Evolutionary conservation across 2,797 vertebrate species (phyloP).

Genomic region (Pogoniulus pusillus): DNA sequence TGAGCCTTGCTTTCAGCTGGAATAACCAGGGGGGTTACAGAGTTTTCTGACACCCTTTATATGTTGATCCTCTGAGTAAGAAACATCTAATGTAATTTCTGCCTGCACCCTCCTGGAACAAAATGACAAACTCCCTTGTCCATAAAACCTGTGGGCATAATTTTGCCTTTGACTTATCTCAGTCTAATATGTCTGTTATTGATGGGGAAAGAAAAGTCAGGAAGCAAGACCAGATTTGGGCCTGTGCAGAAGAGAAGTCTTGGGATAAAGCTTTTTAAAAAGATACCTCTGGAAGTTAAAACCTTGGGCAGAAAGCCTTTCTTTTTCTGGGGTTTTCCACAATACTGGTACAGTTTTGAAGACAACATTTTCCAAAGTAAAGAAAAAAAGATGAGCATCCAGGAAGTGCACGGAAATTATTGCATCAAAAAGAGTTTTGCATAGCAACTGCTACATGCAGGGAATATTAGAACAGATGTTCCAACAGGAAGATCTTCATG

Average conservation of each 20-base stretch:
- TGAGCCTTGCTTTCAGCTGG: not conserved
- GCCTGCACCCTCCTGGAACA: not conserved
- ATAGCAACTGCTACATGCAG: constrained; percentile 1
- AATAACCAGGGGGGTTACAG: not conserved
- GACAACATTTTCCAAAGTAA: not conserved
- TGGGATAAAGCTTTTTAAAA: not conserved
- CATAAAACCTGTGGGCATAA: not conserved
- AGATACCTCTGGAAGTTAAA: not conserved
- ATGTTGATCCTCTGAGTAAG: not conserved
- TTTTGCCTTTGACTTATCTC: not conserved
- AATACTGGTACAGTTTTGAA: not conserved
- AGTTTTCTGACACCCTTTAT: not conserved
- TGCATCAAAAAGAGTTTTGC: not conserved
- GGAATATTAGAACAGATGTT: constrained; percentile 42
- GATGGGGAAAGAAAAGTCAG: not conserved
- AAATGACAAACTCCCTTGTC: not conserved
- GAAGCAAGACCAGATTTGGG: not conserved
- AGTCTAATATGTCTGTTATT: not conserved
- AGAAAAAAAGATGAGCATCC: not conserved
- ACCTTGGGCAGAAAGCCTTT: not conserved
- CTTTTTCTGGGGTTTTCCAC: not conserved
- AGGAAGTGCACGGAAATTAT: not conserved
- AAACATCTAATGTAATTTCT: not conserved
- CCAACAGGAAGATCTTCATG: constrained; percentile 23
- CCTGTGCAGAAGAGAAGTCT: not conserved